Evolutionary conservation across 2,888 invertebrate species (phyloP).

Genomic region (Agrypnus murinus): DNA sequence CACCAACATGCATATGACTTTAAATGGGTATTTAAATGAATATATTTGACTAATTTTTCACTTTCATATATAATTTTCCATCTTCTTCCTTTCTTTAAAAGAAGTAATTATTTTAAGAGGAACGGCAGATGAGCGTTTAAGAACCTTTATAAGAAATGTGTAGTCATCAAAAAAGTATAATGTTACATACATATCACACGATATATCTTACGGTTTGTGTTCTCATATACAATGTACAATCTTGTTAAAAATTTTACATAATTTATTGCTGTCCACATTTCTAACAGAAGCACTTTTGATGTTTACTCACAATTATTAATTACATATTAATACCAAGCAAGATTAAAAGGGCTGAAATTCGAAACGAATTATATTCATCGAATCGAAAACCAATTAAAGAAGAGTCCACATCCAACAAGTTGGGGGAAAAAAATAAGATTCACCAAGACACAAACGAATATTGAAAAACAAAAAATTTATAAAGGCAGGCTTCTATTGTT

Average conservation of each 20-base stretch:
- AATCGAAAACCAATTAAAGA: conserved; percentile 16
- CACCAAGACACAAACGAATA: conserved; percentile 29
- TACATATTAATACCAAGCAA: too few relatives aligned
- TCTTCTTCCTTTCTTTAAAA: conserved; percentile 26
- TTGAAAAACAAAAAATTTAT: conserved; percentile 39
- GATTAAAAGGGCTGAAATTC: neutral
- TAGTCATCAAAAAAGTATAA: conserved; percentile 43
- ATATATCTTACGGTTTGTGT: conserved; percentile 37
- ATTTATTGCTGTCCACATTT: conserved; percentile 22
- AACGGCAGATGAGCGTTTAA: conserved; percentile 37
- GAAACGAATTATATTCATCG: neutral
- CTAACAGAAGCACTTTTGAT: conserved; percentile 30
- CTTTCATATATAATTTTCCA: conserved; percentile 13
- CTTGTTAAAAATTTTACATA: conserved; percentile 35
- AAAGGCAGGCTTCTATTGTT: conserved; percentile 60
- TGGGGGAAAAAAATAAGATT: conserved; percentile 25
- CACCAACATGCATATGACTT: conserved; percentile 20
- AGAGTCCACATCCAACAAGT: neutral
- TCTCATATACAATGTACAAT: conserved; percentile 40
- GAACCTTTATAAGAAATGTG: conserved; percentile 31
- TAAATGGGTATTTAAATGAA: conserved; percentile 33
- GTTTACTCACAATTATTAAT: neutral
- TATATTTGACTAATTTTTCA: conserved; percentile 28
- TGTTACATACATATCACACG: conserved; percentile 39
- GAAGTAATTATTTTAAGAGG: conserved; percentile 19